A percentile compares a stretch with the other conserved stretches of the same genome.
Conservation (phyloP, 1,140 invertebrate genomes). For the Chironomus striatipennis region DNA sequence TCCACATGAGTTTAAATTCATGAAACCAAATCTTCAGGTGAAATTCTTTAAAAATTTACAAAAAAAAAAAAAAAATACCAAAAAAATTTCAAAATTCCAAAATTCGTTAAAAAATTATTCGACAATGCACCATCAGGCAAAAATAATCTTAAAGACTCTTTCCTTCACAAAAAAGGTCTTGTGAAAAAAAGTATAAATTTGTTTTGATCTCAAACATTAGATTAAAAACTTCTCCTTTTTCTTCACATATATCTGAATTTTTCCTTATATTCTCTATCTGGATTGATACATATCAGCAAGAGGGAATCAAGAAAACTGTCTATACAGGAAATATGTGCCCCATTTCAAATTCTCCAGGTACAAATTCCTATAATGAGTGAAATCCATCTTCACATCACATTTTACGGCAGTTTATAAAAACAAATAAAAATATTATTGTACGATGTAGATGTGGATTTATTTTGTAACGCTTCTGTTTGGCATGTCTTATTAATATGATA, state of each 20-base stretch:
- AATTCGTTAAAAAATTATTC: no score
- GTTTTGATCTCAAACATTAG: slow-evolving; percentile 1
- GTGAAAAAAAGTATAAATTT: not conserved
- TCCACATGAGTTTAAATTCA: no score
- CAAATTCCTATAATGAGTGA: slow-evolving; percentile 18
- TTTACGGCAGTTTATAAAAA: not conserved
- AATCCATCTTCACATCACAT: not conserved
- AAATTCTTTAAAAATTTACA: no score
- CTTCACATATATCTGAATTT: not conserved
- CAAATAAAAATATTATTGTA: slow-evolving; percentile 15
- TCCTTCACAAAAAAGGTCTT: not conserved
- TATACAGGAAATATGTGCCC: not conserved
- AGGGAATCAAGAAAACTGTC: not conserved
- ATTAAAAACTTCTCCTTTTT: slow-evolving; percentile 1
- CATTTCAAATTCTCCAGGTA: not conserved
- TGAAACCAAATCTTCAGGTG: no score
- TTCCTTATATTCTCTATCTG: not conserved
- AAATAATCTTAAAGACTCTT: not conserved
- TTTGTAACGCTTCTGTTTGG: slow-evolving; percentile 12
- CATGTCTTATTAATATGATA: not conserved
- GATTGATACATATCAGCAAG: not conserved
- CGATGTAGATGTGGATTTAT: not conserved
- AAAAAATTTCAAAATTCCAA: no score
- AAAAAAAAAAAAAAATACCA: no score
- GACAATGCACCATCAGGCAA: no score